These are phyloP conservation scores for Sogatella furcifera DNA, from an alignment of 1,140 invertebrate genomes.

Conservation along the genomic window DNA sequence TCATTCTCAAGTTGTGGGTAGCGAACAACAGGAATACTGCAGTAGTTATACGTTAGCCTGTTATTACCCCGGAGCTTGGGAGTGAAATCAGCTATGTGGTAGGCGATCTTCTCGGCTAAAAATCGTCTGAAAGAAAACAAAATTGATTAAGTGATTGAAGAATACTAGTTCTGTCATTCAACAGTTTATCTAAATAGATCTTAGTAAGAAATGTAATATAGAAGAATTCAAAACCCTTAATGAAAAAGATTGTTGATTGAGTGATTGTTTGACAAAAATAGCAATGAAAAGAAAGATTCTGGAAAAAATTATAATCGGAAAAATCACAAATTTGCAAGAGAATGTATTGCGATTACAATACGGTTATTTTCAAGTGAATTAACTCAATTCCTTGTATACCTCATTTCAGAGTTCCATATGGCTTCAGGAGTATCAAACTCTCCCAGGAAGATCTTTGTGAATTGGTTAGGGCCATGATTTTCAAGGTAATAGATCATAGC, in stretches of 20 bases:
- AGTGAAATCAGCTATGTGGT: conserved; percentile 94
- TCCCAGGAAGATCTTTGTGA: conserved; percentile 96
- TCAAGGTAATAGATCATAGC: conserved; percentile 99
- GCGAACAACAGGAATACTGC: conserved; percentile 87
- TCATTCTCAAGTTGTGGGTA: conserved; percentile 94
- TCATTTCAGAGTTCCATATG: conserved; percentile 88
- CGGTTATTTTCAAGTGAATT: too few relatives aligned
- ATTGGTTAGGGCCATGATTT: conserved; percentile 96
- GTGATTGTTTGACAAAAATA: too few relatives aligned
- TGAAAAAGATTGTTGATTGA: too few relatives aligned
- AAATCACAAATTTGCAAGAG: too few relatives aligned
- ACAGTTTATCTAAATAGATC: too few relatives aligned
- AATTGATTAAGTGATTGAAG: not conserved
- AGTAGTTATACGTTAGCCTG: conserved; percentile 91
- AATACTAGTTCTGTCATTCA: too few relatives aligned
- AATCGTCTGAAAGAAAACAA: conserved; percentile 50
- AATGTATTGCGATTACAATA: too few relatives aligned
- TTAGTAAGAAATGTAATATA: too few relatives aligned
- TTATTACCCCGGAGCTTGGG: conserved; percentile 88
- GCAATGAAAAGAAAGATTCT: too few relatives aligned
- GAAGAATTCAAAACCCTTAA: too few relatives aligned
- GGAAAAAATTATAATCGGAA: too few relatives aligned
- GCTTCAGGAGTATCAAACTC: conserved; percentile 99
- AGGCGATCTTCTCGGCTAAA: conserved; percentile 92
- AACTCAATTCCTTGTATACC: conserved; percentile 32